Percentiles rank a stretch among this genome's conserved stretches.
Conservation (phyloP, 2,113 vertebrate species). For the Oxyruncus cristatus region DNA sequence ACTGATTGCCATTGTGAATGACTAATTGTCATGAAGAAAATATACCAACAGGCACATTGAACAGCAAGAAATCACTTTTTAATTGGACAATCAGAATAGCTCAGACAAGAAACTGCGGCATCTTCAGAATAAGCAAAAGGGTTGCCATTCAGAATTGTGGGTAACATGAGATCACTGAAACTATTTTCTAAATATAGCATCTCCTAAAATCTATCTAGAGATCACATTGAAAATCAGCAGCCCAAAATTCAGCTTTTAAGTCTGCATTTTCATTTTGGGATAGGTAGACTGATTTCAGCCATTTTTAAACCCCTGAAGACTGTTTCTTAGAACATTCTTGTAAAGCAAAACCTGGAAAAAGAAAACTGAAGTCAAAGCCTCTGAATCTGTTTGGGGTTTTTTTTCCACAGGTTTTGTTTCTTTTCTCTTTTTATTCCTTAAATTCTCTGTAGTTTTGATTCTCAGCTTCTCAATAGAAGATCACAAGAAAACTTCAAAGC, state of each 20-base stretch:
- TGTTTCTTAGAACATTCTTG: not conserved
- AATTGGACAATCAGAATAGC: not conserved
- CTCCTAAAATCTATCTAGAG: not conserved
- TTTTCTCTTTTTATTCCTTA: not conserved
- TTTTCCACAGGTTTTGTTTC: not conserved
- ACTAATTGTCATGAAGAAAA: not conserved
- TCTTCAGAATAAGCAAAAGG: not conserved
- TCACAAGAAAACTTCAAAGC: not conserved
- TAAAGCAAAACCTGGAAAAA: not conserved
- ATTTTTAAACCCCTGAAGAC: not conserved
- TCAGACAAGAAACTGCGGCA: not conserved
- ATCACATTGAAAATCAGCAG: not conserved
- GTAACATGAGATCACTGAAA: not conserved
- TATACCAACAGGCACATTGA: not conserved
- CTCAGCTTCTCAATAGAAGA: not conserved
- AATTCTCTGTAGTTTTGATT: not conserved
- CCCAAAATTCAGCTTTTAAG: not conserved
- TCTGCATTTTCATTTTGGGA: not conserved
- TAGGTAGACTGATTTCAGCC: not conserved
- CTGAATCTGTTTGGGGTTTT: not conserved
- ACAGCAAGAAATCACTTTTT: not conserved
- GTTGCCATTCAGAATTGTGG: not conserved
- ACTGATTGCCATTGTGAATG: not conserved
- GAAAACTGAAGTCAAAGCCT: not conserved
- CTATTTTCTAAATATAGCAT: not conserved